Base-by-base conservation (phyloP, 2,888 invertebrate genomes). In the Apotomis turbidana region DNA sequence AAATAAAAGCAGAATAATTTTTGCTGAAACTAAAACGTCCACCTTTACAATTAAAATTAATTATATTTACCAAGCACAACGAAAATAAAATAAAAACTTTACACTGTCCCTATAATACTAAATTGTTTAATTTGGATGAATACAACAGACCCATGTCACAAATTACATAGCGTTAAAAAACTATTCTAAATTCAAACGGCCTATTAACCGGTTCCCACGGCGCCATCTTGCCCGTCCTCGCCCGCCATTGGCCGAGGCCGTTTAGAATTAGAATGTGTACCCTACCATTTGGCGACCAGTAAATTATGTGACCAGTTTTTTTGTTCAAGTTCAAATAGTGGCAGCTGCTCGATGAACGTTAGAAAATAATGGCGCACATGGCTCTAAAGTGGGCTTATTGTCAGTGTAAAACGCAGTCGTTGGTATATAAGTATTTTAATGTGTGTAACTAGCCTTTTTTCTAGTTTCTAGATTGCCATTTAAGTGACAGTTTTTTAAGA, bases 201-300 rank as follows among this genome's bases (percentile, higher is more conserved):
- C 91, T 89, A 92, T 92, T 90, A 93, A 91, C 91, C 90, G 91
- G 91, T 93, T 93, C 93, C 91, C 93, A 93, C 92, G 91, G 88
- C 89, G 93, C 93, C 93, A 93, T 93, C 87, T 90, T 93, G 87
- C 78, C 88, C 90, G 91, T 92, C 91, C 93, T 90, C 91, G 92
- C 84, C 88, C 87, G 90, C 89, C 84, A 93, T 93, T 93, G 93
- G 93, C 84, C 88, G 90, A 90, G 91, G 91, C 89, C 90, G 91
- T 90, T 91, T 92, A 92, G 92, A 91, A 93, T 93, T 93, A 93
- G 93, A 93, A 93, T 91, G 89, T 88, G 89, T 90, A 89, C 92
- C 93, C 93, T 90, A 91, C 93, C 93, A 91, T 93, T 93, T 92
- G 90, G 90, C 90, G 89, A 89, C 87, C 91, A 87, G 90, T 87